Conservation (phyloP, 2,797 vertebrate species). For the Hypotaenidia okinawae region DNA sequence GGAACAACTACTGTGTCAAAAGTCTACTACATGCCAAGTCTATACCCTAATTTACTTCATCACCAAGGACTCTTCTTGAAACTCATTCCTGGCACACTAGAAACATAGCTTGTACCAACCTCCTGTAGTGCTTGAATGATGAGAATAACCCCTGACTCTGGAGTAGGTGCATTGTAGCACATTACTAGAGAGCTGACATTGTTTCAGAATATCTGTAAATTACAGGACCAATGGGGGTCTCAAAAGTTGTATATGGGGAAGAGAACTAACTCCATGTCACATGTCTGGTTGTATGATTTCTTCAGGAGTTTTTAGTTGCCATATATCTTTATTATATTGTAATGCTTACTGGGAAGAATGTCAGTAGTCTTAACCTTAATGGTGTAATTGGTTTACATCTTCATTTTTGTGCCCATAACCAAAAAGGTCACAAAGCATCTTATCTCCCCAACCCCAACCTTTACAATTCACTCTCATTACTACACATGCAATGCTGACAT, state of each 20-base stretch:
- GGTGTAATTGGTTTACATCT: not conserved
- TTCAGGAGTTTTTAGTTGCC: not conserved
- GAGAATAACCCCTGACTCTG: not conserved
- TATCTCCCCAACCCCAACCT: rapidly evolving
- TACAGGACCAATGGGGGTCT: not conserved
- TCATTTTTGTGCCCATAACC: not conserved
- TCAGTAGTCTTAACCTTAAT: not conserved
- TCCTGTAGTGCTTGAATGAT: not conserved
- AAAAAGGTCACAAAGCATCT: not conserved
- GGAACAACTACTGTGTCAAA: not conserved
- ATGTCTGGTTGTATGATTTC: not conserved
- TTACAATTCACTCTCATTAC: not conserved
- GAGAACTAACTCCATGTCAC: not conserved
- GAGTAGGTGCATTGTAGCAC: not conserved
- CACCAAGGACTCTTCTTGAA: not conserved
- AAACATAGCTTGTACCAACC: not conserved
- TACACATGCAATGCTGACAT: not conserved
- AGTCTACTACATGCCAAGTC: not conserved
- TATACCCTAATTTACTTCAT: not conserved
- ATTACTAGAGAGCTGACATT: not conserved
- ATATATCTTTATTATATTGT: not conserved
- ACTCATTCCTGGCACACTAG: not conserved
- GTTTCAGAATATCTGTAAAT: not conserved
- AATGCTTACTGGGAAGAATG: not conserved
- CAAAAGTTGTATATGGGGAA: not conserved